phyloP scores from a whole-genome alignment of 2,888 invertebrate species.

The Colostygia pectinataria region DNA sequence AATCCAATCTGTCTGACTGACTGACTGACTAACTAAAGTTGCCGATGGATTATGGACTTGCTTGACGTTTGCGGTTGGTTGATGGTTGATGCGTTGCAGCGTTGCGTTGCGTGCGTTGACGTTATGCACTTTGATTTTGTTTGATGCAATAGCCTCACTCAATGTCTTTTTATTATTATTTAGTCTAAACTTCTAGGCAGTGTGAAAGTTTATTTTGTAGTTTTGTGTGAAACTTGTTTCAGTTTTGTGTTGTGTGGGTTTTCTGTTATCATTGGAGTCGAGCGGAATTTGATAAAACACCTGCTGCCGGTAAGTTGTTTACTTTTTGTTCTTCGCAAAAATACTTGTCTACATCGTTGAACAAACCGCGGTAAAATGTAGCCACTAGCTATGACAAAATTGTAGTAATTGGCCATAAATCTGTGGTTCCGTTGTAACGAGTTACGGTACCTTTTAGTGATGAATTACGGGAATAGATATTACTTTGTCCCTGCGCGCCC shows the following conservation, averaged over 20 bases:
- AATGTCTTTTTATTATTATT: too few species aligned
- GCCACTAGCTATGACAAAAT: slow-evolving; percentile 14
- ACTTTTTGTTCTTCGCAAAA: slow-evolving; percentile 14
- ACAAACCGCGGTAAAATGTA: slow-evolving; percentile 14
- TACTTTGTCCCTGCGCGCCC: too few species aligned
- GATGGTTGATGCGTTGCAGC: too few species aligned
- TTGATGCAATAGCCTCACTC: too few species aligned
- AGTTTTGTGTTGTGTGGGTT: slow-evolving; percentile 42
- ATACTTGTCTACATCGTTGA: slow-evolving; percentile 14
- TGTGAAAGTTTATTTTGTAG: too few species aligned
- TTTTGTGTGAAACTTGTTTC: slow-evolving; percentile 33
- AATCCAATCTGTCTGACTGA: too few species aligned
- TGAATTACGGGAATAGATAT: slow-evolving; percentile 12
- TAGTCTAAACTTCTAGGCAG: too few species aligned
- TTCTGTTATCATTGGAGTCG: slow-evolving; percentile 42
- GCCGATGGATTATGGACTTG: too few species aligned
- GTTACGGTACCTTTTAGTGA: slow-evolving; percentile 10
- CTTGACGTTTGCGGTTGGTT: too few species aligned
- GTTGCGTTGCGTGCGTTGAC: too few species aligned
- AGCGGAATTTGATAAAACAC: slow-evolving; percentile 44
- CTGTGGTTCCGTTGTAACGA: slow-evolving; percentile 11
- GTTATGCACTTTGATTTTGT: too few species aligned
- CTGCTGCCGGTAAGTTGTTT: slow-evolving; percentile 69
- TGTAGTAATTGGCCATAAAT: slow-evolving; percentile 31
- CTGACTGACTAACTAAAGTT: too few species aligned